A percentile compares a stretch with the other conserved stretches of the same genome.
phyloP scores from a whole-genome alignment of 2,113 vertebrate genomes.

The Formicarius rufipectus region DNA sequence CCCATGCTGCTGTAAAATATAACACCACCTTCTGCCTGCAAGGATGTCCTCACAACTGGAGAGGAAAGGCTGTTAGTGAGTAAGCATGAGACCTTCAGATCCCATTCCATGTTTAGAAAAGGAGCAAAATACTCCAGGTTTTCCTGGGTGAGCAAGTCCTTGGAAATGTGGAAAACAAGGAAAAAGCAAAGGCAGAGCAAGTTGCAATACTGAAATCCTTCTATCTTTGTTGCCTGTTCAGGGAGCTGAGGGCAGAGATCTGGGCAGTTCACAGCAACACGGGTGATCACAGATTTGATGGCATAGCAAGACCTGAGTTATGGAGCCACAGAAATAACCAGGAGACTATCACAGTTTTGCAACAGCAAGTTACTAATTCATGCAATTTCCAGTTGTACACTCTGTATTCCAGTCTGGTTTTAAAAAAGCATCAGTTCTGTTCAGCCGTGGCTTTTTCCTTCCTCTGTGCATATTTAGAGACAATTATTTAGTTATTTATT shows the following conservation, averaged over 20 bases:
- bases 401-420: neutral
- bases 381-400: neutral
- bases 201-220: neutral
- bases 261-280: conserved; percentile 1
- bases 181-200: neutral
- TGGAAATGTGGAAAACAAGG: neutral
- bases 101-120: neutral
- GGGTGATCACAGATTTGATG: conserved; percentile 52
- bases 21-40: neutral
- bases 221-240: neutral
- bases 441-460: neutral
- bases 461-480: neutral
- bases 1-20: fast-evolving
- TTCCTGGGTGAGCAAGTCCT: neutral
- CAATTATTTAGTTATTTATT: conserved; percentile 8
- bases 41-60: neutral
- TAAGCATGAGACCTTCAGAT: neutral
- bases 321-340: conserved; percentile 70
- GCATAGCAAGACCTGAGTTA: conserved; percentile 70
- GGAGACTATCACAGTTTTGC: conserved; percentile 67
- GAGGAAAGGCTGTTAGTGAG: neutral
- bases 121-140: neutral
- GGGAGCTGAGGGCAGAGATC: neutral
- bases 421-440: neutral
- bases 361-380: conserved; percentile 72